Evolutionary conservation across 2,113 vertebrate genomes (phyloP), one percentile per base, ranked within the genome.

Genomic region (Muntiacus reevesi): DNA sequence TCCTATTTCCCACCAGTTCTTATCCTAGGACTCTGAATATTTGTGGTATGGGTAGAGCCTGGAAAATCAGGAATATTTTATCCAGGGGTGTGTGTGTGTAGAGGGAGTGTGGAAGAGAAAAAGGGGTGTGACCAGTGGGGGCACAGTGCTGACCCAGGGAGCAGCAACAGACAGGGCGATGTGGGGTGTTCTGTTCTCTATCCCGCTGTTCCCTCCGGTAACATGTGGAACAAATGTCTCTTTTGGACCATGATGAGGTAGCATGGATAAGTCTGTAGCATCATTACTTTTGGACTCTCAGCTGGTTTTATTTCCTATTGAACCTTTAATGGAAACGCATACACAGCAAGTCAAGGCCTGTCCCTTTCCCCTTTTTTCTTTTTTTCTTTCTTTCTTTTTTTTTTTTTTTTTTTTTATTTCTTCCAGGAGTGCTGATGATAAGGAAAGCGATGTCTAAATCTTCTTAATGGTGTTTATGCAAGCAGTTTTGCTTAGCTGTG

Each of bases 391-490:
- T 45, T 82, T 50, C 2, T 30, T 0, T 54, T 43, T 74, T 92
- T 97, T 43, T 43, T 90, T 92, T 36, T 86, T 98, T 98, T 99
- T 99, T 99, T 99, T 98, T 98, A 98, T 99, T 99, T 99, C 98
- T 99, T 99, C 98, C 98, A 99, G 99, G 98, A 99, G 98, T 99
- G 99, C 99, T 99, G 99, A 99, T 99, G 99, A 99, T 99, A 99
- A 99, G 99, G 98, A 99, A 99, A 99, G 99, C 98, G 98, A 99
- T 99, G 99, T 99, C 99, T 99, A 99, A 99, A 99, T 99, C 99
- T 99, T 99, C 99, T 99, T 99, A 99, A 99, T 99, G 99, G 99
- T 99, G 99, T 99, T 99, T 99, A 99, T 99, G 99, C 99, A 99
- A 99, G 99, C 99, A 99, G 99, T 99, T 99, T 99, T 99, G 99